Percentiles rank a stretch among this genome's conserved stretches.
phyloP scores from a whole-genome alignment of 64 coral and sea anemone species.

The Actinia tenebrosa region DNA sequence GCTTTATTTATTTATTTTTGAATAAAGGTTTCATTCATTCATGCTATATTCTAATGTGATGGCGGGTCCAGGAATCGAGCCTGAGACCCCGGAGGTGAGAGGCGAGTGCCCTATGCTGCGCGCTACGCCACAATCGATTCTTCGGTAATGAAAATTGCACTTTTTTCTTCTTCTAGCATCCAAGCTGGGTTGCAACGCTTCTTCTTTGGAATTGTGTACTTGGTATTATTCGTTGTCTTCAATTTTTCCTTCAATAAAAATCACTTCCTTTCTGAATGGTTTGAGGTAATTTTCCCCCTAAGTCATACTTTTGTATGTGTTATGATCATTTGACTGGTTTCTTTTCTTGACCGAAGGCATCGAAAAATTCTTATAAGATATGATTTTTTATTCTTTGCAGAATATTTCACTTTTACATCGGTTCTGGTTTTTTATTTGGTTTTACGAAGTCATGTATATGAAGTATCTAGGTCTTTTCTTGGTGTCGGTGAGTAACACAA shows the following conservation, averaged over 20 bases:
- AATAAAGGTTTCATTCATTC: no score
- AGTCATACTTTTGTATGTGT: no score
- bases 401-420: slow-evolving; percentile 36
- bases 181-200: slow-evolving; percentile 26
- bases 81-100: no score
- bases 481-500: slow-evolving; percentile 30
- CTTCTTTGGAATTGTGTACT: slow-evolving; percentile 22
- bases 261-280: slow-evolving; percentile 26
- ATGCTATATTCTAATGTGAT: not conserved
- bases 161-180: not conserved
- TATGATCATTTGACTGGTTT: not conserved
- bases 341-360: no score
- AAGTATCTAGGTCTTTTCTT: slow-evolving; percentile 56
- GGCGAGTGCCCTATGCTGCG: no score
- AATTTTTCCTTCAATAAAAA: slow-evolving; percentile 24
- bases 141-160: no score
- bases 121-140: no score
- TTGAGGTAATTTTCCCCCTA: slow-evolving; percentile 15
- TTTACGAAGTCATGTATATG: slow-evolving; percentile 34
- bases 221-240: slow-evolving; percentile 2
- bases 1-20: no score
- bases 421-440: slow-evolving; percentile 33
- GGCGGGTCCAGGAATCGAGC: no score
- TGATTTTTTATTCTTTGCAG: slow-evolving; percentile 14
- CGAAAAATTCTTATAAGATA: no score